Conservation (phyloP, 2,888 invertebrate species). For the Sabatieria punctata region DNA sequence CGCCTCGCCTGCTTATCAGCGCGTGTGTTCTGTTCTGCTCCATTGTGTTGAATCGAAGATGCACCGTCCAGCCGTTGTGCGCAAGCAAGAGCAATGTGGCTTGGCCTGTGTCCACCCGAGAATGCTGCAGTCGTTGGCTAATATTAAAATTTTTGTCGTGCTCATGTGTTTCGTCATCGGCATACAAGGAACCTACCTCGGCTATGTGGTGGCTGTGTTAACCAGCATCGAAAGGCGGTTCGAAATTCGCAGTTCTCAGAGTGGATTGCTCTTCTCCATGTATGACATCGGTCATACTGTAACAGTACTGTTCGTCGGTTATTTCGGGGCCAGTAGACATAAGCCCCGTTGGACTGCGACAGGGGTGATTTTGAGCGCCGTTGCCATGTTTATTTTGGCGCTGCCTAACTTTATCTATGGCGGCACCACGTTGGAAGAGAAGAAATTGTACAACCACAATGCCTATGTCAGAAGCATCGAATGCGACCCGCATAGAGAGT, state of each 20-base stretch:
- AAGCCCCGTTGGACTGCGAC: conserved; percentile 19
- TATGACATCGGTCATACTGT: conserved; percentile 22
- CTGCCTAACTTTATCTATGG: conserved; percentile 19
- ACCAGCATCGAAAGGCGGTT: conserved; percentile 10
- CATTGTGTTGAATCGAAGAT: too few species aligned
- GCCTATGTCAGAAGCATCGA: background rate
- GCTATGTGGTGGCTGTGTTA: conserved; percentile 10
- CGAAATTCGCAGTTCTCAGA: conserved; percentile 12
- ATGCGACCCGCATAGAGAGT: background rate
- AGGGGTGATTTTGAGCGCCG: conserved; percentile 17
- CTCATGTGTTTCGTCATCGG: conserved; percentile 10
- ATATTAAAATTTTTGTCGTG: conserved; percentile 7
- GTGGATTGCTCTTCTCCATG: conserved; percentile 18
- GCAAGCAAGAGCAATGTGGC: too few species aligned
- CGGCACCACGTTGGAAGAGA: conserved; percentile 13
- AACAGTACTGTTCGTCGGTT: conserved; percentile 19
- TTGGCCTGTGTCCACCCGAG: background rate
- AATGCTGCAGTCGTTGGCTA: background rate
- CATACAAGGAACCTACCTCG: conserved; percentile 10
- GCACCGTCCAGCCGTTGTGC: too few species aligned
- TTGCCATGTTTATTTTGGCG: conserved; percentile 20
- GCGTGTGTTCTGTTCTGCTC: too few species aligned
- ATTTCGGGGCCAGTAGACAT: conserved; percentile 19
- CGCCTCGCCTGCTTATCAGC: too few species aligned
- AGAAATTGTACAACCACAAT: conserved; percentile 10